Evolutionary conservation across 2,797 vertebrate species (phyloP).

Genomic region (Hybognathus amarus): DNA sequence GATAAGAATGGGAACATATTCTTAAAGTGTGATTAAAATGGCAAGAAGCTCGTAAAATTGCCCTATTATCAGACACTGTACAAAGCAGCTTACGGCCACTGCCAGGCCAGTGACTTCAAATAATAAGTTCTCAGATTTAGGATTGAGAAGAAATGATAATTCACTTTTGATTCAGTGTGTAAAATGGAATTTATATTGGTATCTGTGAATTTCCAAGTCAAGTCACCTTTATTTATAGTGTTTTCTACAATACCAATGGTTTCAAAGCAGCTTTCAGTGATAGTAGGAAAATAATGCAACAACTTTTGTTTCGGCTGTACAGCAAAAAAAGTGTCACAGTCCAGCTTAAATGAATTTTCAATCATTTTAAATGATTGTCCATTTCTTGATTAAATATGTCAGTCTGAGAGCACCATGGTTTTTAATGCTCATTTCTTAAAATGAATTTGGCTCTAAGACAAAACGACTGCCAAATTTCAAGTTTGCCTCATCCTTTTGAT

Average conservation of each 20-base stretch:
- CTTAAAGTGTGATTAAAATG: constrained; percentile 41
- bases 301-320: too few species aligned
- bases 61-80: constrained; percentile 38
- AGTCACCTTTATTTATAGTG: too few species aligned
- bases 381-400: constrained; percentile 33
- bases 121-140: constrained; percentile 8
- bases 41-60: constrained; percentile 17
- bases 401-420: background rate
- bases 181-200: constrained; percentile 23
- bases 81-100: constrained; percentile 40
- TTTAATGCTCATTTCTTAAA: constrained; percentile 15
- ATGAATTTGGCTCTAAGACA: constrained; percentile 14
- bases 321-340: too few species aligned
- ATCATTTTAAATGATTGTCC: constrained; percentile 1
- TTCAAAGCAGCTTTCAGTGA: too few species aligned
- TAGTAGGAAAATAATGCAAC: too few species aligned
- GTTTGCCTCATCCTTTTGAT: background rate
- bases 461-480: background rate
- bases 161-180: background rate
- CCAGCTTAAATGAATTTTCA: background rate
- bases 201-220: background rate
- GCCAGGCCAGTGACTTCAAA: background rate
- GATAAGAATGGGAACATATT: constrained; percentile 45
- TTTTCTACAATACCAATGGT: too few species aligned
- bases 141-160: background rate